Conservation (phyloP, 2,113 vertebrate species). For the Machaerirhynchus nigripectus region DNA sequence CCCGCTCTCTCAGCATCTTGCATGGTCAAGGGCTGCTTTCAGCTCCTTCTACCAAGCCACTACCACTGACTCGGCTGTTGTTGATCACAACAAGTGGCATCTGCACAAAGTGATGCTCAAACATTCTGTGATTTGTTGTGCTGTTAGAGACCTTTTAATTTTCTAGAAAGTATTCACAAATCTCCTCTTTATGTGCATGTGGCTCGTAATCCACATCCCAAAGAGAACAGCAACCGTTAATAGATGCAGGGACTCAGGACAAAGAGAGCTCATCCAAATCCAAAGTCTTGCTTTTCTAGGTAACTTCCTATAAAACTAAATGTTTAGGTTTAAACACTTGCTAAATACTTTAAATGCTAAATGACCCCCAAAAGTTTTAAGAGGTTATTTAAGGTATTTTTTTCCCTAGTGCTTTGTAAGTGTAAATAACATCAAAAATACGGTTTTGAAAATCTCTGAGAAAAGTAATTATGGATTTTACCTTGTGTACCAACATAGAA, state of each 20-base stretch:
- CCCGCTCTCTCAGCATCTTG: background rate
- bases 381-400: background rate
- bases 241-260: background rate
- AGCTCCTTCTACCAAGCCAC: background rate
- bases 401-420: background rate
- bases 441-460: background rate
- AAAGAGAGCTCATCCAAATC: background rate
- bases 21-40: background rate
- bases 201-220: background rate
- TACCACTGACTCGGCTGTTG: background rate
- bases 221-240: background rate
- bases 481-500: background rate
- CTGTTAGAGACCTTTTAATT: background rate
- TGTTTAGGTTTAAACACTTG: background rate
- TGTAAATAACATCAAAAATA: background rate
- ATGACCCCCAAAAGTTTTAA: background rate
- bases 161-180: background rate
- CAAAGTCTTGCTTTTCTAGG: background rate
- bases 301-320: background rate
- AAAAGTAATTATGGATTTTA: background rate
- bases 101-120: background rate
- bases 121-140: background rate
- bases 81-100: slow-evolving; percentile 3
- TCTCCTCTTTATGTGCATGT: background rate
- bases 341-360: background rate